Conservation (phyloP, 2,113 vertebrate species). For the Paradoxurus hermaphroditus region DNA sequence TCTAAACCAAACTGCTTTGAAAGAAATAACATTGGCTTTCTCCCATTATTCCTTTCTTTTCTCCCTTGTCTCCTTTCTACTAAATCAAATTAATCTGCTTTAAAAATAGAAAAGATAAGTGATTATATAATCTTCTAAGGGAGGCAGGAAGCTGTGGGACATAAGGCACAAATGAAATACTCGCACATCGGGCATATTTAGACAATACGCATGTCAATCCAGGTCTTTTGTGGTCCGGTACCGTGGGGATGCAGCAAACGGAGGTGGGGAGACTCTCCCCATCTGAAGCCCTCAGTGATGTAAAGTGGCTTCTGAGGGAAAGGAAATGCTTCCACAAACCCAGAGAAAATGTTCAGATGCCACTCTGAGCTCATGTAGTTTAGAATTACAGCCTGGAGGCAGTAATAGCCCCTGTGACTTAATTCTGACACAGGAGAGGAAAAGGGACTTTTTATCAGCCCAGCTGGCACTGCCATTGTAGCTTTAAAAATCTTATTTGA, state of each 20-base stretch:
- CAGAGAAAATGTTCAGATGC: neutral
- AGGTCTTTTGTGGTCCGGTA: neutral
- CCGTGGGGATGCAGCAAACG: neutral
- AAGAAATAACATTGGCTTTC: slow-evolving; percentile 74
- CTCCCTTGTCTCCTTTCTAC: slow-evolving; percentile 49
- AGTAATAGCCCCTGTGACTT: slow-evolving; percentile 41
- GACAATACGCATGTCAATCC: neutral
- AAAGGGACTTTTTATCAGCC: neutral
- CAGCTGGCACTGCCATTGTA: neutral
- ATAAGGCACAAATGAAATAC: slow-evolving; percentile 33
- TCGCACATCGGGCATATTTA: neutral
- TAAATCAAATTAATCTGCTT: slow-evolving; percentile 60
- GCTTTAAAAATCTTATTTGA: slow-evolving; percentile 29
- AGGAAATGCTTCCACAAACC: slow-evolving; percentile 42
- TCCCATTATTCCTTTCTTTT: slow-evolving; percentile 67
- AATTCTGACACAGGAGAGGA: slow-evolving; percentile 48
- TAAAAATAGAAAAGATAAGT: slow-evolving; percentile 74
- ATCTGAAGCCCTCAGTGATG: neutral
- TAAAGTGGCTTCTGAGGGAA: slow-evolving; percentile 34
- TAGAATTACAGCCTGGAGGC: slow-evolving; percentile 45
- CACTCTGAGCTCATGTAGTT: slow-evolving; percentile 33
- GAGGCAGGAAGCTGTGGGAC: slow-evolving; percentile 36
- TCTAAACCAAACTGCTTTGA: slow-evolving; percentile 73
- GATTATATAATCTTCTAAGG: slow-evolving; percentile 71
- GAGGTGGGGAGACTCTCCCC: neutral